Evolutionary conservation across 2,113 vertebrate species (phyloP).

Genomic region (Phyllostomus discolor): DNA sequence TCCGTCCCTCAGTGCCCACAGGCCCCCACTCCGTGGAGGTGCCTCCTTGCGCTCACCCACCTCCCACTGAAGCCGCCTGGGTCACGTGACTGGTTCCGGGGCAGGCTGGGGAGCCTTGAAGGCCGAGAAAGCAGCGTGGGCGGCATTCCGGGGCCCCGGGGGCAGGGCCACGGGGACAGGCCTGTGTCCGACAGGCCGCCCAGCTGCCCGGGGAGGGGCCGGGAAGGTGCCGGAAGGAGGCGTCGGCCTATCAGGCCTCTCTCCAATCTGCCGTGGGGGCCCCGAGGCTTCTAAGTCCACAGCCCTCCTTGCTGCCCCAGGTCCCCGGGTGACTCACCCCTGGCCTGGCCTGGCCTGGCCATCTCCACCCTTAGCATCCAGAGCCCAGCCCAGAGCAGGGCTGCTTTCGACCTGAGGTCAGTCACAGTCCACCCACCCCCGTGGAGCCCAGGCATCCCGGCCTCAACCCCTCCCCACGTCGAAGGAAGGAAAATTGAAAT

Average conservation of each 20-base stretch:
- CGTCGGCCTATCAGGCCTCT: neutral
- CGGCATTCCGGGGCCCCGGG: neutral
- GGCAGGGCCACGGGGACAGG: neutral
- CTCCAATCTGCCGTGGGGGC: no score
- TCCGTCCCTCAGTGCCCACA: neutral
- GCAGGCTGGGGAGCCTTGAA: neutral
- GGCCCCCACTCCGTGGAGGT: neutral
- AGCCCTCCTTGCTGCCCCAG: neutral
- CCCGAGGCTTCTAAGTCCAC: neutral
- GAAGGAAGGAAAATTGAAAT: constrained; percentile 29
- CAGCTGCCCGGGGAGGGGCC: no score
- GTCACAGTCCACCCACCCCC: neutral
- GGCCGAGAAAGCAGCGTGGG: neutral
- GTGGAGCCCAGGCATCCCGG: neutral
- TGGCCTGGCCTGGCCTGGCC: neutral
- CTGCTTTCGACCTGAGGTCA: neutral
- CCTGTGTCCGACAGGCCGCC: fast-evolving
- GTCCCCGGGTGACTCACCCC: neutral
- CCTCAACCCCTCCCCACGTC: neutral
- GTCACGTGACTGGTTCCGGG: fast-evolving
- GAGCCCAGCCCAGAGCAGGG: neutral
- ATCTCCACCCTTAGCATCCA: neutral
- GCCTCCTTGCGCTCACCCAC: neutral
- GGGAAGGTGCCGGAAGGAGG: neutral
- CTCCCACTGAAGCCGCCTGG: fast-evolving